A percentile compares a stretch with the other conserved stretches of the same genome.
Conservation (phyloP, 2,113 vertebrate species). For the Gadus macrocephalus region DNA sequence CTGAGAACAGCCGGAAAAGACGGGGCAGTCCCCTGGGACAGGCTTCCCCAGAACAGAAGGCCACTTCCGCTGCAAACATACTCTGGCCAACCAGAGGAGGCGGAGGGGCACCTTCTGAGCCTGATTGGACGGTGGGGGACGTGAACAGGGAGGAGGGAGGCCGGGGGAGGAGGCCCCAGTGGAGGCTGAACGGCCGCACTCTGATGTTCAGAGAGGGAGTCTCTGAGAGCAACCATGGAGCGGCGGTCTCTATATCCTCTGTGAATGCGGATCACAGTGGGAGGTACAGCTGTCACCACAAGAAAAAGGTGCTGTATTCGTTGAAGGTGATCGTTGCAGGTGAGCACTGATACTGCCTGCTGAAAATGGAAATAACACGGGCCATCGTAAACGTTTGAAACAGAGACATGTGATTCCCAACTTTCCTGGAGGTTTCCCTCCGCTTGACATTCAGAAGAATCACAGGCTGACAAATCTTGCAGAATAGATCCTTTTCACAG, state of each 20-base stretch:
- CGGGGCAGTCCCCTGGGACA: neutral
- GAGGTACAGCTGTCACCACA: slow-evolving; percentile 64
- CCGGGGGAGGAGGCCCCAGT: slow-evolving; percentile 29
- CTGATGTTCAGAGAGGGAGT: slow-evolving; percentile 20
- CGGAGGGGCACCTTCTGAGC: neutral
- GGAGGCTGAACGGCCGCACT: slow-evolving; percentile 49
- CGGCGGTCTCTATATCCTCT: slow-evolving; percentile 43
- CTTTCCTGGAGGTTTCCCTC: no score
- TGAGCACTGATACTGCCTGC: slow-evolving; percentile 38
- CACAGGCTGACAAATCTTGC: no score
- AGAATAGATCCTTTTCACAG: no score
- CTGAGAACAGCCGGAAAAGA: neutral
- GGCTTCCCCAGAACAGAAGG: neutral
- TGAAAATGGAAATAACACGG: no score
- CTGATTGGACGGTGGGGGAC: slow-evolving; percentile 7
- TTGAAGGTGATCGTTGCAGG: slow-evolving; percentile 58
- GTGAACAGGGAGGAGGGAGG: slow-evolving; percentile 15
- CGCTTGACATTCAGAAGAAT: no score
- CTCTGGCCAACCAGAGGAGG: slow-evolving; percentile 4
- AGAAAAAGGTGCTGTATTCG: slow-evolving; percentile 46
- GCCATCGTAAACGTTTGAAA: no score
- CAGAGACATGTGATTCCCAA: no score
- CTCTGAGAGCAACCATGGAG: slow-evolving; percentile 7
- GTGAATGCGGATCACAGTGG: slow-evolving; percentile 51
- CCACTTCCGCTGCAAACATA: neutral